phyloP scores from a whole-genome alignment of 2,113 vertebrate species.

The Ailurus styani region DNA sequence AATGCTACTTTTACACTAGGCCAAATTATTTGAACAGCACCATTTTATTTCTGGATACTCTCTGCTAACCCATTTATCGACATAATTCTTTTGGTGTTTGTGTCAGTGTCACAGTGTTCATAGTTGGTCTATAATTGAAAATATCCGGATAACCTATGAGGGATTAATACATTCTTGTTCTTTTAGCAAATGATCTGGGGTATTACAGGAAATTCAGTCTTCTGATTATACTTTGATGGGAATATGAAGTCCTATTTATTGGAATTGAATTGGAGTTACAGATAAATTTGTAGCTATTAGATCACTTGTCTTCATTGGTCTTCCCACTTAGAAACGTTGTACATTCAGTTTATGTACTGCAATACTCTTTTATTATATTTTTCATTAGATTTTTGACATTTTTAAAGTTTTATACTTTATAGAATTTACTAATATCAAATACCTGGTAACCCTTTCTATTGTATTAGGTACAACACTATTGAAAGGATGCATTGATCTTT shows the following conservation, averaged over 20 bases:
- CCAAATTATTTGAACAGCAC: background rate
- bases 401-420: background rate
- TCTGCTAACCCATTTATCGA: background rate
- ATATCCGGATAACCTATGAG: background rate
- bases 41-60: background rate
- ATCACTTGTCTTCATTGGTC: background rate
- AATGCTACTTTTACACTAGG: background rate
- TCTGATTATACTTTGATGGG: background rate
- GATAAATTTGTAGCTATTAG: background rate
- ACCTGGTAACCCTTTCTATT: background rate
- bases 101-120: background rate
- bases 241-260: background rate
- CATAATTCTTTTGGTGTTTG: background rate
- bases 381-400: background rate
- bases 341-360: background rate
- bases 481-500: background rate
- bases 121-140: background rate
- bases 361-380: background rate
- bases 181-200: background rate
- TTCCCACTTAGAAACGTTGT: background rate
- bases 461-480: background rate
- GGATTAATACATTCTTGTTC: background rate
- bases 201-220: background rate
- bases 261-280: background rate
- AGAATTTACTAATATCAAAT: background rate